A percentile compares a stretch with the other conserved stretches of the same genome.
These are phyloP conservation scores for Hirtodrosophila duncani DNA, from an alignment of 2,888 invertebrate genomes.

Conservation along the genomic window DNA sequence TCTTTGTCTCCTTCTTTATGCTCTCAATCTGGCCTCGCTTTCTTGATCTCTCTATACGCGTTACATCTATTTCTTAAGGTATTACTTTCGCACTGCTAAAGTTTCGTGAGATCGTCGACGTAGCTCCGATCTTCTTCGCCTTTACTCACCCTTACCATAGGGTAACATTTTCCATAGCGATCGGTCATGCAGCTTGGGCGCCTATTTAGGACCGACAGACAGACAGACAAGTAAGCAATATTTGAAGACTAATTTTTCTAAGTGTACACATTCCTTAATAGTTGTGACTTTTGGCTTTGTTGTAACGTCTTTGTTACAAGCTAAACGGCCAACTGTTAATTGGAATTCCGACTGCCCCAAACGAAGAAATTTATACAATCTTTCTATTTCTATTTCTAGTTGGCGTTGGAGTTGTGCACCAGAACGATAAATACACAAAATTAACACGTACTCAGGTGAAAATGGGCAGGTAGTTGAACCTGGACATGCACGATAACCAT, in stretches of 20 bases:
- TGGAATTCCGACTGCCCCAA: slow-evolving; percentile 46
- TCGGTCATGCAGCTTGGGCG: too few species aligned
- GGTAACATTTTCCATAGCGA: slow-evolving; percentile 11
- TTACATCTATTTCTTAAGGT: too few species aligned
- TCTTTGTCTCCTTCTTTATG: too few species aligned
- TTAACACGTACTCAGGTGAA: slow-evolving; percentile 69
- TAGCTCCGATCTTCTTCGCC: too few species aligned
- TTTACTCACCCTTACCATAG: background rate
- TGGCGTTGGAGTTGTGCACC: slow-evolving; percentile 17
- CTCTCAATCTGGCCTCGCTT: too few species aligned
- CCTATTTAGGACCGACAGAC: too few species aligned
- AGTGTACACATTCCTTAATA: too few species aligned
- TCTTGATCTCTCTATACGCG: too few species aligned
- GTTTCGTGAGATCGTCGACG: too few species aligned
- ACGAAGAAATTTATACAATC: slow-evolving; percentile 40
- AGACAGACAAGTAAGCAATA: too few species aligned
- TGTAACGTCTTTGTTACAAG: slow-evolving; percentile 11
- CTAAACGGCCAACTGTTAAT: slow-evolving; percentile 47
- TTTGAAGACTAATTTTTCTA: too few species aligned
- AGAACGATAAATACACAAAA: slow-evolving; percentile 64
- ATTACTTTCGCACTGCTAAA: too few species aligned
- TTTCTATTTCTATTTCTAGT: slow-evolving; percentile 56
- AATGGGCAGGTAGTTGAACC: slow-evolving; percentile 58
- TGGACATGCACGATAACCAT: background rate
- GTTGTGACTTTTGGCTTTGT: slow-evolving; percentile 5